Base-by-base conservation (phyloP, 1,140 invertebrate species). In the Scaptomyza graminum region DNA sequence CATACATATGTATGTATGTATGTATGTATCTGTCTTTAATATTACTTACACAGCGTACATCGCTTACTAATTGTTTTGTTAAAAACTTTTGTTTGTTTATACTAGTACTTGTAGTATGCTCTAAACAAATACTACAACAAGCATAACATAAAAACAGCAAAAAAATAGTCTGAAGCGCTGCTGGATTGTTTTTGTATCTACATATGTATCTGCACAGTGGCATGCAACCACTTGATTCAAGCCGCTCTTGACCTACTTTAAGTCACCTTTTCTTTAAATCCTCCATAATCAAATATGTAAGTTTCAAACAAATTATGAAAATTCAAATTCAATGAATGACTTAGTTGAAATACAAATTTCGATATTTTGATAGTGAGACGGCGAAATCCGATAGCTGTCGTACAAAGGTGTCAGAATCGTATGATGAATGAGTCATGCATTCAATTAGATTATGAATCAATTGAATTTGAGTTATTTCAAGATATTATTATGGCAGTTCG, bases 21-120 rank as follows among this genome's bases (percentile, higher is more conserved):
- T n/a, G n/a, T 22, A 22, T 22, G 18, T 22, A 22, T 34, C 31
- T 34, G 31, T 9, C 1, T 34, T 34, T 9, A 22, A 22, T 22
- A 1, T 9, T 25, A 22, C 46, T 18, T n/a, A 41, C 52, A 44
- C 46, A 39, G 34, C 37, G 5, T 31, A 31, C 28, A 31, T 34
- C 47, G 61, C 54, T 44, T 60, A 64, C 82, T 71, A 77, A 81
- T 69, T 81, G 56, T 81, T 87, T 72, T 75, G 59, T 78, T 78
- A 62, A 52, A 57, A 37, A 56, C 28, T 56, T 28, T 28, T 60
- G 87, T 85, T 85, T 85, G 81, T 87, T 85, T 87, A 84, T 80
- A 68, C 61, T 31, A 0, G 2, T 22, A 31, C 25, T 3, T 3
- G 2, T 72, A 60, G 54, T 66, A 72, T 72, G 63, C 63, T 60